Base-by-base conservation (phyloP, 2,888 invertebrate species). In the Branchipolynoe longqiensis region DNA sequence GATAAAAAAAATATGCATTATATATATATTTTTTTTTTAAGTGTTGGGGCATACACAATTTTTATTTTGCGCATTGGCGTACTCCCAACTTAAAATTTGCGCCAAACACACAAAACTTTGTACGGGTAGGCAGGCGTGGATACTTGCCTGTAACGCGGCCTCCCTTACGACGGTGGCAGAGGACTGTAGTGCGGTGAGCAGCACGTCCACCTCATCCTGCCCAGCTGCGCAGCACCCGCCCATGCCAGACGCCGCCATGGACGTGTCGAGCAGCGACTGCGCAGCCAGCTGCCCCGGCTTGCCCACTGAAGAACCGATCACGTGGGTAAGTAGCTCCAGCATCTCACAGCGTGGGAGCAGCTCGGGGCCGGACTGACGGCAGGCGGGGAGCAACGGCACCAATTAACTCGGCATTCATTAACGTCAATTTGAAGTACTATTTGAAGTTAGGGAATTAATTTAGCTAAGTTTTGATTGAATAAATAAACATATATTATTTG, bases 301-400 rank as follows among this genome's bases (percentile, higher is more conserved):
- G 3, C 88, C 85, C 22, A 87, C 69, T 14, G 89, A 89, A 6
- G 90, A 89, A 12, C 90, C 90, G 25, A 93, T 90, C 25, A 92
- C 89, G 28, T 90, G 85, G 86, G 98, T 95, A 58, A 98, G 95
- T 84, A 97, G 94, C 73, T 96, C 95, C 91, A 98, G 96, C 95
- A 98, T 96, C 92, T 97, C 96, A 90, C 96, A 95, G 56, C 97
- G 95, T 3, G 98, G 98, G 92, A 98, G 95, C 90, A 97, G 95
- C 86, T 95, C 95, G 0, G 98, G 97, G 93, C 97, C 96, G 90
- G 95, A 95, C 93, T 94, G 88, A n/a, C n/a, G n/a, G n/a, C n/a
- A n/a, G n/a, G n/a, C n/a, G n/a, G n/a, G n/a, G n/a, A n/a, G n/a
- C n/a, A n/a, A n/a, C n/a, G n/a, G n/a, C n/a, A n/a, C n/a, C n/a